A percentile compares a stretch with the other conserved stretches of the same genome.
phyloP scores from a whole-genome alignment of 35 echinoderm and acorn worm genomes.

The Patiria miniata region DNA sequence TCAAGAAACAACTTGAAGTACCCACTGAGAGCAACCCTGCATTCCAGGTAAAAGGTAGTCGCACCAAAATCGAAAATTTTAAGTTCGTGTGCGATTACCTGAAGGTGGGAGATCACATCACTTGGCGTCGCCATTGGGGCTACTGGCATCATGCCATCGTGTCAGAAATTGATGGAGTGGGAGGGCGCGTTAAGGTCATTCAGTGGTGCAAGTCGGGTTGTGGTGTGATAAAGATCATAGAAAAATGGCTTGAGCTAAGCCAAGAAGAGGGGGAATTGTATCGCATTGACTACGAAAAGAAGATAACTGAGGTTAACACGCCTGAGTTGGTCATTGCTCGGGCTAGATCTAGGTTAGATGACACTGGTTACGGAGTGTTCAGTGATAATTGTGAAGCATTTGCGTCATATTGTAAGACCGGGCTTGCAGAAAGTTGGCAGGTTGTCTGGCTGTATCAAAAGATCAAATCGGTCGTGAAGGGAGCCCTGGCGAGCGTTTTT shows the following conservation, averaged over 20 bases:
- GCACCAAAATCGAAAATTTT: background rate
- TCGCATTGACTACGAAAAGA: background rate
- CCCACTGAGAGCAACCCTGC: background rate
- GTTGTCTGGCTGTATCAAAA: conserved; percentile 10
- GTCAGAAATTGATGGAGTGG: background rate
- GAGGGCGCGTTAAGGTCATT: background rate
- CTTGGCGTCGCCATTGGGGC: conserved; percentile 32
- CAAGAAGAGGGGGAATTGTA: conserved; percentile 18
- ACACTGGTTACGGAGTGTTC: conserved; percentile 34
- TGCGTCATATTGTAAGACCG: conserved; percentile 59
- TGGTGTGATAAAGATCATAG: background rate
- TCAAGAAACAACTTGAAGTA: conserved; percentile 5
- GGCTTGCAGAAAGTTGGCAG: conserved; percentile 1
- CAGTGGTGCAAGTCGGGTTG: background rate
- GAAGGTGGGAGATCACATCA: conserved; percentile 45
- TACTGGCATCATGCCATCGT: conserved; percentile 68
- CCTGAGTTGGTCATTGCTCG: conserved; percentile 38
- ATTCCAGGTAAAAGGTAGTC: background rate
- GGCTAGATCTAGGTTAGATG: conserved; percentile 26
- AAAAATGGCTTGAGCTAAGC: background rate
- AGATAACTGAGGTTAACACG: conserved; percentile 26
- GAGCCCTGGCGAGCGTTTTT: background rate
- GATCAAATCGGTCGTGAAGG: background rate
- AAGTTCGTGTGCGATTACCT: background rate
- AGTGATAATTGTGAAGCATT: conserved; percentile 57